These are phyloP conservation scores for Enteromius argenteus DNA, from an alignment of 2,797 vertebrate genomes.

Conservation along the genomic window DNA sequence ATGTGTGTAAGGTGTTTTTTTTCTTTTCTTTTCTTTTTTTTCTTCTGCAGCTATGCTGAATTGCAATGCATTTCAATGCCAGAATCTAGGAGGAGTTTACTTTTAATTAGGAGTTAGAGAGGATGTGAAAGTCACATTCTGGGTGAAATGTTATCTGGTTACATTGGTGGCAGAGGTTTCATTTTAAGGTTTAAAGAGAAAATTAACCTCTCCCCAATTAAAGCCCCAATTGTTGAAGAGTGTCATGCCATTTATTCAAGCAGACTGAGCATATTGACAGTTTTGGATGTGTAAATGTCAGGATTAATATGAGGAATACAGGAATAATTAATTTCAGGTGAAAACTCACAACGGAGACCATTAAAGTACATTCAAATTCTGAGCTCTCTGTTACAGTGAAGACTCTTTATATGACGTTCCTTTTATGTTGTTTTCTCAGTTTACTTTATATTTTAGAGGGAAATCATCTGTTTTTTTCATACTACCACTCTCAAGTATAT, in stretches of 20 bases:
- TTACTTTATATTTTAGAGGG: not conserved
- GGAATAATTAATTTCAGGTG: conserved; percentile 64
- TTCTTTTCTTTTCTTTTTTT: too few species aligned
- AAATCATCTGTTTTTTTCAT: not conserved
- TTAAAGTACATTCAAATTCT: conserved; percentile 57
- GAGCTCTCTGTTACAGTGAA: conserved; percentile 37
- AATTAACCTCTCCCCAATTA: conserved; percentile 65
- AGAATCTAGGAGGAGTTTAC: conserved; percentile 27
- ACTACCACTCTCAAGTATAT: not conserved
- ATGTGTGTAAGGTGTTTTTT: not conserved
- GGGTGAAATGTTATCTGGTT: conserved; percentile 35
- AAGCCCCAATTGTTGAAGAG: conserved; percentile 63
- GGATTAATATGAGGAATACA: conserved; percentile 63
- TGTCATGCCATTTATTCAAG: conserved; percentile 64
- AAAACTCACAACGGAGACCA: conserved; percentile 57
- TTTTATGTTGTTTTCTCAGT: conserved; percentile 15
- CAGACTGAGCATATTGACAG: conserved; percentile 66
- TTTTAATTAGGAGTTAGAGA: conserved; percentile 58
- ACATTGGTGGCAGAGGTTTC: conserved; percentile 59
- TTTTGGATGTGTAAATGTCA: conserved; percentile 70
- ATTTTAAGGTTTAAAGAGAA: conserved; percentile 62
- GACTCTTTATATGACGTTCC: conserved; percentile 1
- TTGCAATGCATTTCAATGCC: conserved; percentile 35
- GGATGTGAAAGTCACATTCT: conserved; percentile 43
- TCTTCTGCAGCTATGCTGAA: not conserved